Percentiles rank a stretch among this genome's conserved stretches.
Evolutionary conservation across 1,140 invertebrate species (phyloP).

Genomic region (Ceratitis capitata): DNA sequence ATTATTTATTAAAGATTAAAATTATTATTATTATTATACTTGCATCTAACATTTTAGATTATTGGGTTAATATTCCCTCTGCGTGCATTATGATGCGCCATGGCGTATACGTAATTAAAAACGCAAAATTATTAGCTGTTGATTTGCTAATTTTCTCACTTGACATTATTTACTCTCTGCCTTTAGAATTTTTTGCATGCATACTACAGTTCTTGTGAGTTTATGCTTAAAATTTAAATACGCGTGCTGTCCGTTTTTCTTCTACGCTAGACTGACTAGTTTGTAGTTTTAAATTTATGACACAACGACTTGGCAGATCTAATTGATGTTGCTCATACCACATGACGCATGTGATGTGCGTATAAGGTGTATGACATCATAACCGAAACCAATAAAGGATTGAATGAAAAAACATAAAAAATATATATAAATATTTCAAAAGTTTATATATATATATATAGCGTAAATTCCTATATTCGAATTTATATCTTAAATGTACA

Average conservation of each 20-base stretch:
- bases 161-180: neutral
- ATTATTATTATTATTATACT: too few species aligned
- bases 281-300: constrained; percentile 30
- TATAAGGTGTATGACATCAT: neutral
- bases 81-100: neutral
- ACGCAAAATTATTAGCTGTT: neutral
- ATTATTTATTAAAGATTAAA: too few species aligned
- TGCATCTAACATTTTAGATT: too few species aligned
- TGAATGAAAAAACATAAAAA: neutral
- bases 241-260: neutral
- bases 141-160: neutral
- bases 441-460: too few species aligned
- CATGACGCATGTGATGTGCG: constrained; percentile 14
- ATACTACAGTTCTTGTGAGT: neutral
- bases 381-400: neutral
- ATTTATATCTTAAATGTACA: too few species aligned
- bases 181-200: neutral
- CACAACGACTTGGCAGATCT: neutral
- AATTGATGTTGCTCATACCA: constrained; percentile 31
- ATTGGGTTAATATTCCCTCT: neutral
- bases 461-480: too few species aligned
- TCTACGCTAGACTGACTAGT: neutral
- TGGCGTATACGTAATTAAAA: neutral
- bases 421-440: too few species aligned
- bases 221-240: neutral